phyloP scores from a whole-genome alignment of 2,888 invertebrate genomes.

The Clepsis dumicolana region DNA sequence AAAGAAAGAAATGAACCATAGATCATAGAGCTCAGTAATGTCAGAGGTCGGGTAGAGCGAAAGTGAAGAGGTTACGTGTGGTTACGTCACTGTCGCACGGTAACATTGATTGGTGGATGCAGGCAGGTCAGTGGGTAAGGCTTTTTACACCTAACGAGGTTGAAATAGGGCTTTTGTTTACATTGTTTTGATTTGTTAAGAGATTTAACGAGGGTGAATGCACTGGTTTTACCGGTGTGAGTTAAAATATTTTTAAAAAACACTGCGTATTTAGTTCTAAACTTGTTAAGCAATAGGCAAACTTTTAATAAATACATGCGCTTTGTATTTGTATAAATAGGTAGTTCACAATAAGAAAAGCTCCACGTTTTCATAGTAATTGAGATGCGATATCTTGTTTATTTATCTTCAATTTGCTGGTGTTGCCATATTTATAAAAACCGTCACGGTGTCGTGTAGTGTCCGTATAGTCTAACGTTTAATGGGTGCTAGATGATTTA shows the following conservation, averaged over 20 bases:
- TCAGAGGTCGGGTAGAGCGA: slow-evolving; percentile 64
- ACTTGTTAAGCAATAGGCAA: no score
- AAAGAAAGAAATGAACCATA: slow-evolving; percentile 32
- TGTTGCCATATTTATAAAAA: not conserved
- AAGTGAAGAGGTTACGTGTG: slow-evolving; percentile 59
- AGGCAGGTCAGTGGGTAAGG: slow-evolving; percentile 63
- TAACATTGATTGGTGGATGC: slow-evolving; percentile 54
- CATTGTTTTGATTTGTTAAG: not conserved
- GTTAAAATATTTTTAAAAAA: not conserved
- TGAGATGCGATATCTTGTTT: no score
- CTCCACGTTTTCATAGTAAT: no score
- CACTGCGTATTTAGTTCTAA: no score
- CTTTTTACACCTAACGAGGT: slow-evolving; percentile 26
- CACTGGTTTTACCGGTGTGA: not conserved
- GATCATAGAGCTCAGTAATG: slow-evolving; percentile 51
- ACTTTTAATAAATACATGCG: no score
- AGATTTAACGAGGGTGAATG: not conserved
- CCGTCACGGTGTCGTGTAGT: slow-evolving; percentile 8
- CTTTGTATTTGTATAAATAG: no score
- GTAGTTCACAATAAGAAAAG: no score
- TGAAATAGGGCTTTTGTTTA: not conserved
- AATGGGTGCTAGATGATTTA: slow-evolving; percentile 20
- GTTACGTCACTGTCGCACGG: slow-evolving; percentile 53
- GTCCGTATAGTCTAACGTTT: slow-evolving; percentile 1
- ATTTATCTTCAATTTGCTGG: no score